phyloP scores from a whole-genome alignment of 2,797 vertebrate species.

The Bryconaethiops microstoma region DNA sequence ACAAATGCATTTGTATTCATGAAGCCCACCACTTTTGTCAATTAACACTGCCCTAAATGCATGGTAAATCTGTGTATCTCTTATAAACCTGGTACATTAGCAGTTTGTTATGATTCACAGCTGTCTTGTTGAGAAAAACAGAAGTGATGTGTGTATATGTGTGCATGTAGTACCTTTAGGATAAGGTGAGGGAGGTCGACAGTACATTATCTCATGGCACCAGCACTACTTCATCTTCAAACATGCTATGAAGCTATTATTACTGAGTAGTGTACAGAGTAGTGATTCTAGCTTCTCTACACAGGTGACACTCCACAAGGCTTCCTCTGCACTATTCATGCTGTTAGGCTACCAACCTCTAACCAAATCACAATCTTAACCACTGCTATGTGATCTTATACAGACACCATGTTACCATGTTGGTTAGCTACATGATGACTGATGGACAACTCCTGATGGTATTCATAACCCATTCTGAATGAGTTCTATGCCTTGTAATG shows the following conservation, averaged over 20 bases:
- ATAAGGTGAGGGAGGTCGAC: slow-evolving; percentile 2
- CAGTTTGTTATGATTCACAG: background rate
- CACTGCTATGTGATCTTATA: too few relatives aligned
- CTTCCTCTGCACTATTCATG: background rate
- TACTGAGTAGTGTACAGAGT: background rate
- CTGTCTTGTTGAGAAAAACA: background rate
- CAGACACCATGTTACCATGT: background rate
- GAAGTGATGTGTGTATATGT: slow-evolving; percentile 21
- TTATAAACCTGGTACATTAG: background rate
- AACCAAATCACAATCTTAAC: background rate
- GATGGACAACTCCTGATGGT: too few relatives aligned
- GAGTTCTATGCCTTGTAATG: too few relatives aligned
- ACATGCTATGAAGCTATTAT: slow-evolving; percentile 14
- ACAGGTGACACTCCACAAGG: background rate
- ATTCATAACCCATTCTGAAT: too few relatives aligned
- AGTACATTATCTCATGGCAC: background rate
- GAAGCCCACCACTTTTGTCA: background rate
- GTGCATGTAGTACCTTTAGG: slow-evolving; percentile 1
- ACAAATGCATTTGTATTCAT: background rate
- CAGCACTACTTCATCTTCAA: background rate
- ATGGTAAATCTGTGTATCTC: background rate
- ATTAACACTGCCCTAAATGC: background rate
- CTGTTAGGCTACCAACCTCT: background rate
- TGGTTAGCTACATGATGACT: background rate
- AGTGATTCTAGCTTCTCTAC: background rate